Evolutionary conservation across 2,797 vertebrate genomes (phyloP).

Genomic region (Muscicapa comitata): DNA sequence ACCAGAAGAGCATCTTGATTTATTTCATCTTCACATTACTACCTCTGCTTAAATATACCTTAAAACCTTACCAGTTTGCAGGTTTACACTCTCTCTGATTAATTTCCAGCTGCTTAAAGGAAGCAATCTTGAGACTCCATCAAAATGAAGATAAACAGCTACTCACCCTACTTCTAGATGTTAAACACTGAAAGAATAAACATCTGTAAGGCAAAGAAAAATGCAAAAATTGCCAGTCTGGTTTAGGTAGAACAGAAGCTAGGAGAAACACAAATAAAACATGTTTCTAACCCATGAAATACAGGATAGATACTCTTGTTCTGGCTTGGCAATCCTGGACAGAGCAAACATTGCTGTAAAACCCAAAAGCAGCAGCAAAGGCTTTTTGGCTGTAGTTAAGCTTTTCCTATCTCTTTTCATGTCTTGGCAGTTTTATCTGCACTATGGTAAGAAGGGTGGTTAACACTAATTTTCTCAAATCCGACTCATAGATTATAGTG

Average conservation of each 20-base stretch:
- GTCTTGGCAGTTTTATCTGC: not conserved
- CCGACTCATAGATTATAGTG: not conserved
- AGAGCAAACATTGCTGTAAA: not conserved
- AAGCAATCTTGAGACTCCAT: not conserved
- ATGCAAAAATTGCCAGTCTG: fast-evolving
- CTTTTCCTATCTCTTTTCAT: not conserved
- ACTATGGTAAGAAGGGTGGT: not conserved
- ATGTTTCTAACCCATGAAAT: not conserved
- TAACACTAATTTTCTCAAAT: not conserved
- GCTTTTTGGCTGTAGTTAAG: not conserved
- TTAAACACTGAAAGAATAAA: not conserved
- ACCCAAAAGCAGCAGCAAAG: not conserved
- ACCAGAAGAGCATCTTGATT: not conserved
- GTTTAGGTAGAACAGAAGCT: not conserved
- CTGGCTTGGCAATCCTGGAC: not conserved
- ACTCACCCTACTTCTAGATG: not conserved
- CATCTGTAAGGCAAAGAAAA: not conserved
- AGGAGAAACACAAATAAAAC: not conserved
- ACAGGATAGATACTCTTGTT: not conserved
- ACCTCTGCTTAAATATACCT: not conserved
- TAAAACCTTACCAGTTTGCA: not conserved
- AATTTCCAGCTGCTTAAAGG: not conserved
- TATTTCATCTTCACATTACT: not conserved
- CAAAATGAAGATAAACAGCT: not conserved
- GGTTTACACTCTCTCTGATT: not conserved